Conservation (phyloP, 2,113 vertebrate genomes). For the Steatornis caripensis region DNA sequence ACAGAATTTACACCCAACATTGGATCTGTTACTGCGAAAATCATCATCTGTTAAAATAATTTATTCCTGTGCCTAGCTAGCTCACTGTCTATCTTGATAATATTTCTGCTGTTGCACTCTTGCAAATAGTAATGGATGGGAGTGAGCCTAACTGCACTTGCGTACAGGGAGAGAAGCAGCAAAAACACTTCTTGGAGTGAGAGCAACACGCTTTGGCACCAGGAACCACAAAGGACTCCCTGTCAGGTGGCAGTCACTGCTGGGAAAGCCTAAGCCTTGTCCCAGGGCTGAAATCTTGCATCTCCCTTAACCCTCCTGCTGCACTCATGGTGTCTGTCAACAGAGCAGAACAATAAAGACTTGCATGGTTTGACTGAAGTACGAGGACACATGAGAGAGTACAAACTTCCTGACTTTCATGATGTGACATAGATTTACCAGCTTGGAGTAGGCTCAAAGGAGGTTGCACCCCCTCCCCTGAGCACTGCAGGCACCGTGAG, state of each 20-base stretch:
- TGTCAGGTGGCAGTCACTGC: not conserved
- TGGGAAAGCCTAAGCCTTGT: not conserved
- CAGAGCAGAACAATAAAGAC: not conserved
- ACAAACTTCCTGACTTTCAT: not conserved
- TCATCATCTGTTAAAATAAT: not conserved
- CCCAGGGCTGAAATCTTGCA: not conserved
- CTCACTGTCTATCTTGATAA: not conserved
- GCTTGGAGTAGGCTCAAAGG: not conserved
- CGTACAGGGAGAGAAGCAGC: not conserved
- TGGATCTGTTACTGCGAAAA: not conserved
- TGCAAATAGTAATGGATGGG: not conserved
- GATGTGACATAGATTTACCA: not conserved
- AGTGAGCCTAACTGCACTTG: not conserved
- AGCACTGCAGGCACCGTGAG: not conserved
- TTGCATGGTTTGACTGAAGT: not conserved
- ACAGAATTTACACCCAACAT: not conserved
- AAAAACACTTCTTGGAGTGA: not conserved
- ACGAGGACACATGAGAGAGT: not conserved
- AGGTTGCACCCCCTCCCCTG: not conserved
- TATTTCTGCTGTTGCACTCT: not conserved
- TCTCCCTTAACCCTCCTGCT: not conserved
- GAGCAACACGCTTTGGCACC: not conserved
- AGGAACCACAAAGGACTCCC: not conserved
- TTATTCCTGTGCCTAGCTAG: not conserved
- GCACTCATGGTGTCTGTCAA: not conserved